Conservation (phyloP, 2,888 invertebrate genomes). For the Lordiphosa andalusiaca region DNA sequence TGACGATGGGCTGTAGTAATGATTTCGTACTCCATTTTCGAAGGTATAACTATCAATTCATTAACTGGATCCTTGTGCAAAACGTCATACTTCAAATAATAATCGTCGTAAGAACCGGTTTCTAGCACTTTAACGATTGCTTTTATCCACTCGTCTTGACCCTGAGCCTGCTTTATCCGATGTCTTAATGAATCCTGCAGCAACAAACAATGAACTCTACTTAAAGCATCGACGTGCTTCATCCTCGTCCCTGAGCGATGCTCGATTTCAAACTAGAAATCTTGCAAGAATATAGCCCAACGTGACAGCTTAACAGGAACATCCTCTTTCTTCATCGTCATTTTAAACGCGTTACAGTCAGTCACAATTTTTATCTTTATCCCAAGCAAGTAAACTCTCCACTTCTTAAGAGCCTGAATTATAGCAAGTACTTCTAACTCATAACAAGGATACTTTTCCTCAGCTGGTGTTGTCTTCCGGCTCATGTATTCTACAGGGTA, state of each 20-base stretch:
- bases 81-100: too few relatives aligned
- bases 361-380: conserved; percentile 5
- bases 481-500: conserved; percentile 9
- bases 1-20: too few relatives aligned
- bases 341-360: not conserved
- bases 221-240: too few relatives aligned
- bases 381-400: conserved; percentile 1
- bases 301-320: not conserved
- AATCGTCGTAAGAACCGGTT: too few relatives aligned
- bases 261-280: conserved; percentile 44
- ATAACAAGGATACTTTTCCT: too few relatives aligned
- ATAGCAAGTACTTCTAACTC: too few relatives aligned
- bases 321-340: too few relatives aligned
- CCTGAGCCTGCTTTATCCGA: not conserved
- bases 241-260: conserved; percentile 28
- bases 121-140: too few relatives aligned
- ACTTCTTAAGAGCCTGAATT: conserved; percentile 4
- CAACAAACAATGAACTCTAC: not conserved
- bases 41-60: too few relatives aligned
- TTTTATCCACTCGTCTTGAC: too few relatives aligned
- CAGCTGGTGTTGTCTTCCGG: conserved; percentile 3
- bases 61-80: too few relatives aligned
- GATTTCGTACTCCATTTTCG: too few relatives aligned
- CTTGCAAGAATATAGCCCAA: conserved; percentile 35
- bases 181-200: not conserved